phyloP scores from a whole-genome alignment of 1,140 invertebrate genomes.

The Trichonephila clavipes region DNA sequence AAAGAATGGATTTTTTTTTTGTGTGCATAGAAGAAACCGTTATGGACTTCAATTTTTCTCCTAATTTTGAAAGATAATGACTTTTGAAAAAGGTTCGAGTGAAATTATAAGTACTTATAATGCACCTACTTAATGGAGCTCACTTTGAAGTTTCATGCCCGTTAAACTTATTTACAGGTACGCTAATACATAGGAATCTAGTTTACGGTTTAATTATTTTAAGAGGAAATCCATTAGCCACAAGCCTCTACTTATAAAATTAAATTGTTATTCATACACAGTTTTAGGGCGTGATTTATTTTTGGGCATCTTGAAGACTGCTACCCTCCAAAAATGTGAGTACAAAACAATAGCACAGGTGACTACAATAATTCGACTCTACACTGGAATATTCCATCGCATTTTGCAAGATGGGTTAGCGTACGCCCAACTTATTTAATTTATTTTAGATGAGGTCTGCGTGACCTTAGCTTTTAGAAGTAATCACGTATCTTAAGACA shows the following conservation, averaged over 20 bases:
- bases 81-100: background rate
- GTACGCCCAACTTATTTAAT: constrained; percentile 14
- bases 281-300: background rate
- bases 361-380: background rate
- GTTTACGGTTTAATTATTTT: background rate
- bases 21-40: no score
- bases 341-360: background rate
- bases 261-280: constrained; percentile 3
- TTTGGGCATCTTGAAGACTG: background rate
- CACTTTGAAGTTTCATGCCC: background rate
- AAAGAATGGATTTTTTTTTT: no score
- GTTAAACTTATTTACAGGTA: background rate
- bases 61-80: background rate
- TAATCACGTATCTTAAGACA: background rate
- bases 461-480: background rate
- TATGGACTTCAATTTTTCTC: no score
- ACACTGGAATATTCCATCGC: background rate
- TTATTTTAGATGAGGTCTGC: background rate
- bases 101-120: background rate
- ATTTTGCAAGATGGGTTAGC: background rate
- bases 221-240: background rate
- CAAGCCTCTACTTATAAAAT: background rate
- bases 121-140: background rate
- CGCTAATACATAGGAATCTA: background rate
- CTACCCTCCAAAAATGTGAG: background rate